Conservation (phyloP, 92 coral and sea anemone genomes). For the Metridium senile region DNA sequence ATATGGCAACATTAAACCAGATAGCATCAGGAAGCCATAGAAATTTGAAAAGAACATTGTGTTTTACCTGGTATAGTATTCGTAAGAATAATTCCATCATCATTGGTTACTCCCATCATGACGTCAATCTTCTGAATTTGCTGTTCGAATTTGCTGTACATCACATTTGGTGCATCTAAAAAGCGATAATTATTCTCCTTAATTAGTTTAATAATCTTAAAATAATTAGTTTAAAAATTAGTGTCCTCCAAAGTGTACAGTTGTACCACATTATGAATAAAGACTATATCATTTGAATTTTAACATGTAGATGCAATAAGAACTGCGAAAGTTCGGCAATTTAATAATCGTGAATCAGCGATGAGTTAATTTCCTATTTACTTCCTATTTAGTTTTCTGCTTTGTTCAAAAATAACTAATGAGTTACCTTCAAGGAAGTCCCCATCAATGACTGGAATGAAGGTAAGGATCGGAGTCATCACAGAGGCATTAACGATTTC, state of each 20-base stretch:
- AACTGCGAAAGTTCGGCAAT: too few species aligned
- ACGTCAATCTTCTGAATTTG: slow-evolving; percentile 5
- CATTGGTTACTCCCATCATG: slow-evolving; percentile 20
- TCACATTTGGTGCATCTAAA: slow-evolving; percentile 12
- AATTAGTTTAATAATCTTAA: too few species aligned
- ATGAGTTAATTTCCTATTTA: too few species aligned
- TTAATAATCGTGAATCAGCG: too few species aligned
- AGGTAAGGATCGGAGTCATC: not conserved
- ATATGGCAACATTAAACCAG: too few species aligned
- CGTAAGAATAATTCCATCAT: slow-evolving; percentile 8
- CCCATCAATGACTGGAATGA: slow-evolving; percentile 36
- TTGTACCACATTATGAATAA: too few species aligned
- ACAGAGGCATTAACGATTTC: slow-evolving; percentile 15
- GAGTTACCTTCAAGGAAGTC: slow-evolving; percentile 29
- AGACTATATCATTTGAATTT: too few species aligned
- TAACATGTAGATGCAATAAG: too few species aligned
- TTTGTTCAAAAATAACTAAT: too few species aligned
- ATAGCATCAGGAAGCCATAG: not conserved
- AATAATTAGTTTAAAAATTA: not conserved
- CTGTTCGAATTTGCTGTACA: slow-evolving; percentile 3
- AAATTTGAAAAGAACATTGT: too few species aligned
- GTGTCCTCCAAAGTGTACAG: not conserved
- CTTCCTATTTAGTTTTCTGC: too few species aligned
- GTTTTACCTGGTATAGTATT: slow-evolving; percentile 1
- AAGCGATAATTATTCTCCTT: too few species aligned